Conservation (phyloP, 1,140 invertebrate species). For the Drosophila lowei region DNA sequence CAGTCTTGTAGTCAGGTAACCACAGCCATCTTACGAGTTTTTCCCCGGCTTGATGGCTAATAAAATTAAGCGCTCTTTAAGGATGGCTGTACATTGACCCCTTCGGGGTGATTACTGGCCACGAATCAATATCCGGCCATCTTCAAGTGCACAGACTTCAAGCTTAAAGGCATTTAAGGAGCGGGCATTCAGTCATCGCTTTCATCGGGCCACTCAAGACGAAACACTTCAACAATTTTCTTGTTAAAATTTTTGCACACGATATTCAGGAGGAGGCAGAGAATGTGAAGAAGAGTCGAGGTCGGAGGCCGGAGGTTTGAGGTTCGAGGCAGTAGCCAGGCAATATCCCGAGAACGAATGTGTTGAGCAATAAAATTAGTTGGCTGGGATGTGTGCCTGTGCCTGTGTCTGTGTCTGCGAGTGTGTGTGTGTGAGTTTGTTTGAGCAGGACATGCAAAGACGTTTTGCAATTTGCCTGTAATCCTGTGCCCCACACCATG, state of each 20-base stretch:
- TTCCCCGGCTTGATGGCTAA: neutral
- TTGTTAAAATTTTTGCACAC: conserved; percentile 67
- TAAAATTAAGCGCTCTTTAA: neutral
- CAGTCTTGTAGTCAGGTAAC: too few species aligned
- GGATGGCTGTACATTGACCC: neutral
- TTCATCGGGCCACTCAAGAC: conserved; percentile 49
- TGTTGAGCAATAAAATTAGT: conserved; percentile 76
- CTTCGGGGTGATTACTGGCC: too few species aligned
- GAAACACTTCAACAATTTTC: conserved; percentile 71
- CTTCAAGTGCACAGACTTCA: neutral
- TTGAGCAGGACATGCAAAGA: conserved; percentile 69
- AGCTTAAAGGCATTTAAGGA: conserved; percentile 33
- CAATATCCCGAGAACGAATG: conserved; percentile 54
- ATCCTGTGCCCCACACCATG: conserved; percentile 40
- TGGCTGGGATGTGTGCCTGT: conserved; percentile 24
- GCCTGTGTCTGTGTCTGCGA: conserved; percentile 1
- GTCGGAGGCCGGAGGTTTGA: neutral
- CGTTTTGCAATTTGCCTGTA: conserved; percentile 76
- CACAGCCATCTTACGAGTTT: too few species aligned
- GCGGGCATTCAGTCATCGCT: conserved; percentile 16
- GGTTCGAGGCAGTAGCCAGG: conserved; percentile 13
- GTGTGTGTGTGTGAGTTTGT: conserved; percentile 29
- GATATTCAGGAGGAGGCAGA: conserved; percentile 3
- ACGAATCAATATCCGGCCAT: conserved; percentile 1
- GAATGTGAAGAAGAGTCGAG: neutral